These are phyloP conservation scores for Orthosia incerta DNA, from an alignment of 2,888 invertebrate species.

Conservation along the genomic window DNA sequence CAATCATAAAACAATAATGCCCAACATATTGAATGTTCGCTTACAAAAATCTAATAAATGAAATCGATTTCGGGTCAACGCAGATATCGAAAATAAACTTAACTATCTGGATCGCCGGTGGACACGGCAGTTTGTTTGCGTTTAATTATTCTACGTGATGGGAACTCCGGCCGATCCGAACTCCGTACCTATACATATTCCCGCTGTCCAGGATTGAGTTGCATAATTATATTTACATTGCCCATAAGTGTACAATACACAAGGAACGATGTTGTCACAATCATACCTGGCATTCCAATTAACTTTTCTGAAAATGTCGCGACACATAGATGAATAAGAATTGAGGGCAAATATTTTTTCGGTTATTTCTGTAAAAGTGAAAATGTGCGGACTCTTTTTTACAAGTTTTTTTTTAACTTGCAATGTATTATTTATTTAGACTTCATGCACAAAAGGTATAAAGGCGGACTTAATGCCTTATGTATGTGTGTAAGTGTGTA, in stretches of 20 bases:
- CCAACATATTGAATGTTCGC: constrained; percentile 26
- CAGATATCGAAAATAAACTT: constrained; percentile 81
- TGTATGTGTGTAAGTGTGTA: too few species aligned
- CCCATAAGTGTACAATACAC: constrained; percentile 45
- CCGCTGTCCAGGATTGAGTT: constrained; percentile 54
- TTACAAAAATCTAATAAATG: constrained; percentile 62
- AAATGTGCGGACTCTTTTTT: not conserved
- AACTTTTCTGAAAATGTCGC: constrained; percentile 21
- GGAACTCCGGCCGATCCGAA: constrained; percentile 72
- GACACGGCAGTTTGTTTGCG: constrained; percentile 84
- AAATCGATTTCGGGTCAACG: constrained; percentile 70
- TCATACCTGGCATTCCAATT: constrained; percentile 42
- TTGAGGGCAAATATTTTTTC: constrained; percentile 2
- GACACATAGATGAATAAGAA: constrained; percentile 27
- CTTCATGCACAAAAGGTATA: too few species aligned
- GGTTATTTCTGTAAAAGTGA: not conserved
- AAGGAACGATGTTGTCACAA: constrained; percentile 31
- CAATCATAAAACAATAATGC: constrained; percentile 13
- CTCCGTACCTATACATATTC: constrained; percentile 64
- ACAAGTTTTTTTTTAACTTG: too few species aligned
- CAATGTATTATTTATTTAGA: too few species aligned
- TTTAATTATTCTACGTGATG: constrained; percentile 87
- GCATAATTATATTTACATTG: constrained; percentile 67
- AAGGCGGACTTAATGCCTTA: too few species aligned
- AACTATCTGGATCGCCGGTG: constrained; percentile 76